Evolutionary conservation across 2,888 invertebrate genomes (phyloP).

Genomic region (Amphipyra berbera): DNA sequence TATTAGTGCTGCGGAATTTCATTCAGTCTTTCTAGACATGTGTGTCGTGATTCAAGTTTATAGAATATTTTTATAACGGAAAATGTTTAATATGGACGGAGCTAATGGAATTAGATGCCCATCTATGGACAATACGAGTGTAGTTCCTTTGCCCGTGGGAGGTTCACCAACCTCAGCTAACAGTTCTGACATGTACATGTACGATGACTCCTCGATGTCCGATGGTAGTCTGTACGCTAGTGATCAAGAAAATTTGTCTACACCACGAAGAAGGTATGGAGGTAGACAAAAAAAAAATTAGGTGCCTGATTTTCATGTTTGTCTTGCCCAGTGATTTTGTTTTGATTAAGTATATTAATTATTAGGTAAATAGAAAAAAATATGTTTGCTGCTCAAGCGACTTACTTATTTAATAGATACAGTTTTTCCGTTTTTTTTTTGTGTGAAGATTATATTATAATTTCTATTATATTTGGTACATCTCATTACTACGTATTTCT

Average conservation of each 20-base stretch:
- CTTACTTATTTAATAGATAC: background rate
- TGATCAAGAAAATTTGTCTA: conserved; percentile 94
- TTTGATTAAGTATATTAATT: background rate
- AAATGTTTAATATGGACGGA: conserved; percentile 73
- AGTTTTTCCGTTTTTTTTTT: background rate
- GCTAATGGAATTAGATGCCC: conserved; percentile 64
- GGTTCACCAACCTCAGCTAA: conserved; percentile 85
- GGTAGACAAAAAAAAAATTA: conserved; percentile 6
- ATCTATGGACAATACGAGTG: conserved; percentile 61
- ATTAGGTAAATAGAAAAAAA: background rate
- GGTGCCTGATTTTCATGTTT: background rate
- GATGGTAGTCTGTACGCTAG: conserved; percentile 94
- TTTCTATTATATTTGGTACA: no score
- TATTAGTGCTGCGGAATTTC: conserved; percentile 1
- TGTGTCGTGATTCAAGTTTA: conserved; percentile 10
- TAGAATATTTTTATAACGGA: background rate
- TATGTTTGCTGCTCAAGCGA: conserved; percentile 1
- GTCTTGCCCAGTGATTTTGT: background rate
- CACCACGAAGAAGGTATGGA: conserved; percentile 91
- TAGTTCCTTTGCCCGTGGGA: conserved; percentile 62
- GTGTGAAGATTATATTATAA: no score
- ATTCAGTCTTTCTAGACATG: conserved; percentile 13
- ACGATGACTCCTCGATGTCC: conserved; percentile 90
- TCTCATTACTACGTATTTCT: no score
- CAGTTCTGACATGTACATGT: conserved; percentile 93